These are phyloP conservation scores for Lagodon rhomboides DNA, from an alignment of 2,797 vertebrate species.

Conservation along the genomic window DNA sequence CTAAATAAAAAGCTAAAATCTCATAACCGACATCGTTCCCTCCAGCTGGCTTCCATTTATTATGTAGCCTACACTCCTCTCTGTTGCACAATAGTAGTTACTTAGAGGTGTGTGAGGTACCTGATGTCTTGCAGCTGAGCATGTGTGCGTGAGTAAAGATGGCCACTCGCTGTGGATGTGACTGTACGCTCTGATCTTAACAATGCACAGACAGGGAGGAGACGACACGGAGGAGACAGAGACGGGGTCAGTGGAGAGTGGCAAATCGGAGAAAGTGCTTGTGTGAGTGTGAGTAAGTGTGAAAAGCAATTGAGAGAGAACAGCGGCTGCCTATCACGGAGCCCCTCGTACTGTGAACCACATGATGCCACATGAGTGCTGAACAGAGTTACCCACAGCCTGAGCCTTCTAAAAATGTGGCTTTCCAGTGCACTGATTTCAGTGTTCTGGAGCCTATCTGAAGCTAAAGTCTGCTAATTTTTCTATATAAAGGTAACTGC, in stretches of 20 bases:
- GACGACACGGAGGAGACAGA: slow-evolving; percentile 25
- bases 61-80: slow-evolving; percentile 17
- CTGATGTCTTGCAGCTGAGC: slow-evolving; percentile 5
- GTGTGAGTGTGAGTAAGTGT: slow-evolving; percentile 45
- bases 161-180: neutral
- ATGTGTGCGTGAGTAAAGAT: slow-evolving; percentile 9
- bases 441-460: neutral
- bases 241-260: slow-evolving; percentile 19
- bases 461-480: neutral
- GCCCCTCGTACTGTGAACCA: slow-evolving; percentile 46
- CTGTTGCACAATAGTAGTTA: slow-evolving; percentile 37
- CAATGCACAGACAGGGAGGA: slow-evolving; percentile 33
- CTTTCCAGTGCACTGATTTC: neutral
- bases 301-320: slow-evolving; percentile 46
- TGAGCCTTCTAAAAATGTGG: slow-evolving; percentile 2
- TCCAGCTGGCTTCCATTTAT: slow-evolving; percentile 57
- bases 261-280: slow-evolving; percentile 20
- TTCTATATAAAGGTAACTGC: neutral
- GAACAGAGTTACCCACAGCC: slow-evolving; percentile 35
- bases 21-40: slow-evolving; percentile 53
- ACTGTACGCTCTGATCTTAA: slow-evolving; percentile 25
- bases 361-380: slow-evolving; percentile 44
- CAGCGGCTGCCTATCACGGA: slow-evolving; percentile 46
- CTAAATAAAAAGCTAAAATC: slow-evolving; percentile 57
- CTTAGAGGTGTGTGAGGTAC: slow-evolving; percentile 21